Conservation (phyloP, 2,797 vertebrate species). For the Chelidonichthys spinosus region DNA sequence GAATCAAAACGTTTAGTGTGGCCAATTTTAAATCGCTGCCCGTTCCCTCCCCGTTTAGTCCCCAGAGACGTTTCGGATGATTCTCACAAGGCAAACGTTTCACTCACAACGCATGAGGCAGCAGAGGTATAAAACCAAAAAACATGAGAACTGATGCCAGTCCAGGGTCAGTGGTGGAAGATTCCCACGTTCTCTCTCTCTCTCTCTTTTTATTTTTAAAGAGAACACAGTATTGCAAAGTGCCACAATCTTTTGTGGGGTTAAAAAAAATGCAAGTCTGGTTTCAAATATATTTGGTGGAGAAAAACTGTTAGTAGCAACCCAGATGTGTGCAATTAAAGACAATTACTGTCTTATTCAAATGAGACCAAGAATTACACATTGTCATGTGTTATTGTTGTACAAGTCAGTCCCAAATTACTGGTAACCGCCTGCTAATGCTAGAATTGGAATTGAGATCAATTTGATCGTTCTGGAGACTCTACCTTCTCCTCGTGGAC, state of each 20-base stretch:
- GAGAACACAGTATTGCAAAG: slow-evolving; percentile 16
- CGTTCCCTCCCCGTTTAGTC: slow-evolving; percentile 35
- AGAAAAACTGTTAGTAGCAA: slow-evolving; percentile 66
- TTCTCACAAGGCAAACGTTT: slow-evolving; percentile 83
- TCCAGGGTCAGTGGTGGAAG: slow-evolving; percentile 31
- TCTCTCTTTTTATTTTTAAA: neutral
- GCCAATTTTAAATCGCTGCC: slow-evolving; percentile 35
- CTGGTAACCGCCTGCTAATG: slow-evolving; percentile 58
- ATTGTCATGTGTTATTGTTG: slow-evolving; percentile 30
- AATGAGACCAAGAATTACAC: slow-evolving; percentile 62
- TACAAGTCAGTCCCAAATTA: slow-evolving; percentile 78
- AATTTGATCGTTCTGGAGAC: slow-evolving; percentile 61
- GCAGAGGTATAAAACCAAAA: slow-evolving; percentile 73
- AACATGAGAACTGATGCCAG: slow-evolving; percentile 76
- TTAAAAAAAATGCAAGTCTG: slow-evolving; percentile 2
- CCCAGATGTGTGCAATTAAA: slow-evolving; percentile 60
- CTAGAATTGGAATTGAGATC: slow-evolving; percentile 33
- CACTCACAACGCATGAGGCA: slow-evolving; percentile 69
- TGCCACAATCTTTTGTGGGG: neutral
- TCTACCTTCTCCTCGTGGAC: slow-evolving; percentile 82
- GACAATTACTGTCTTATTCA: slow-evolving; percentile 77
- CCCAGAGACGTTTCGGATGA: slow-evolving; percentile 49
- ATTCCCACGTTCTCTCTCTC: slow-evolving; percentile 4
- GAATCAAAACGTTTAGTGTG: slow-evolving; percentile 20
- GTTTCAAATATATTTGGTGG: slow-evolving; percentile 21